A percentile compares a stretch with the other conserved stretches of the same genome.
Evolutionary conservation across 2,797 vertebrate species (phyloP).

Genomic region (Atherinosoma microstoma): DNA sequence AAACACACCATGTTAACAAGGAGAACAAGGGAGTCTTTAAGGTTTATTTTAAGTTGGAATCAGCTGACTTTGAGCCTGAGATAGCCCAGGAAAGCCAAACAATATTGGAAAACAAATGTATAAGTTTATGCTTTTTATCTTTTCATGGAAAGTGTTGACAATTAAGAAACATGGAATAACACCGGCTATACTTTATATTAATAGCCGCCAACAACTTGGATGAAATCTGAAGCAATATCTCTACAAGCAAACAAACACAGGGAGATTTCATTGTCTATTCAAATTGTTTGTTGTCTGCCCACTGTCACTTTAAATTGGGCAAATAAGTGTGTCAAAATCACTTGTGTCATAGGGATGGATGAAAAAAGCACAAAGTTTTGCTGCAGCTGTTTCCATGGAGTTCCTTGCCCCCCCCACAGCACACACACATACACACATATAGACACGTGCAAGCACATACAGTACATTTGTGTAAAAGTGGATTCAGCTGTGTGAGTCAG

Average conservation of each 20-base stretch:
- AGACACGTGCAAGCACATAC: constrained; percentile 20
- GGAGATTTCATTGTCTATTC: constrained; percentile 53
- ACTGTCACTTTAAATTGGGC: constrained; percentile 53
- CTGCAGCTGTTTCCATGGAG: constrained; percentile 82
- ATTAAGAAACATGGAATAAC: constrained; percentile 10
- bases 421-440: constrained; percentile 7
- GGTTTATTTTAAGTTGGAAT: constrained; percentile 1
- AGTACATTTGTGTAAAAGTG: constrained; percentile 69
- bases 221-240: constrained; percentile 32
- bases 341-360: constrained; percentile 65
- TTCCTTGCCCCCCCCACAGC: constrained; percentile 54
- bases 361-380: constrained; percentile 73
- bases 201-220: constrained; percentile 17
- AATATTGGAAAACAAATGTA: not conserved
- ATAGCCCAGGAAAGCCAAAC: not conserved
- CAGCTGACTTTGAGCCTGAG: not conserved
- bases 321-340: constrained; percentile 52
- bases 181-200: constrained; percentile 15
- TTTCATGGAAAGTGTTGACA: constrained; percentile 17
- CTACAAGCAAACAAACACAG: constrained; percentile 41
- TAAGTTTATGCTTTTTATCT: constrained; percentile 9
- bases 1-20: not conserved
- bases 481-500: constrained; percentile 77
- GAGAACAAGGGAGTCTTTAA: not conserved
- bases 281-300: constrained; percentile 39